Evolutionary conservation across 2,888 invertebrate species (phyloP).

Genomic region (Hyles lineata): DNA sequence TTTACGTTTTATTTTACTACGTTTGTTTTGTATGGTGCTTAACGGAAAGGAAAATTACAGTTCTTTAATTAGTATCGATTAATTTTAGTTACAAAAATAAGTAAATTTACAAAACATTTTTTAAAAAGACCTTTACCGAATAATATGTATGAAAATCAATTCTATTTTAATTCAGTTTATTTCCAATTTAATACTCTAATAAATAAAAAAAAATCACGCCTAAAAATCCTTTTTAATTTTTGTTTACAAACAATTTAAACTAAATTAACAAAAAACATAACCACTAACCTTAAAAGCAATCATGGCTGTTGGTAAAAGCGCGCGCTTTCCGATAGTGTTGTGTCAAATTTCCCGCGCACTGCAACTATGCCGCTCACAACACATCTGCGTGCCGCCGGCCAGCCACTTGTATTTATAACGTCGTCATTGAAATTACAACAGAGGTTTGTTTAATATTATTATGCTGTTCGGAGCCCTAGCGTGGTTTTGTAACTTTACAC

Average conservation of each 20-base stretch:
- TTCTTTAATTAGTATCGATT: neutral
- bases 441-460: constrained; percentile 68
- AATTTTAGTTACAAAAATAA: too few relatives aligned
- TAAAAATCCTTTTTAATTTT: too few relatives aligned
- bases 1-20: neutral
- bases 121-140: too few relatives aligned
- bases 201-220: too few relatives aligned
- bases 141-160: neutral
- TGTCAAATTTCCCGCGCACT: constrained; percentile 77
- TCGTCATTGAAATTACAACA: constrained; percentile 72
- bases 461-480: constrained; percentile 72
- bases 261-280: constrained; percentile 39
- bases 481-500: constrained; percentile 73
- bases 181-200: neutral
- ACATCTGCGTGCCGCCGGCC: constrained; percentile 64
- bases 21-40: neutral
- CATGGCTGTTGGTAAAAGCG: constrained; percentile 60
- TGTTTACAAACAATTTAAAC: constrained; percentile 1
- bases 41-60: neutral
- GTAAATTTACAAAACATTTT: too few relatives aligned
- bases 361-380: constrained; percentile 61
- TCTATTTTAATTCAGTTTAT: neutral
- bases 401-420: constrained; percentile 81
- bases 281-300: constrained; percentile 79
- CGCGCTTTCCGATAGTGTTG: constrained; percentile 49